phyloP scores from a whole-genome alignment of 35 echinoderm and acorn worm genomes.

The Ptychodera flava region DNA sequence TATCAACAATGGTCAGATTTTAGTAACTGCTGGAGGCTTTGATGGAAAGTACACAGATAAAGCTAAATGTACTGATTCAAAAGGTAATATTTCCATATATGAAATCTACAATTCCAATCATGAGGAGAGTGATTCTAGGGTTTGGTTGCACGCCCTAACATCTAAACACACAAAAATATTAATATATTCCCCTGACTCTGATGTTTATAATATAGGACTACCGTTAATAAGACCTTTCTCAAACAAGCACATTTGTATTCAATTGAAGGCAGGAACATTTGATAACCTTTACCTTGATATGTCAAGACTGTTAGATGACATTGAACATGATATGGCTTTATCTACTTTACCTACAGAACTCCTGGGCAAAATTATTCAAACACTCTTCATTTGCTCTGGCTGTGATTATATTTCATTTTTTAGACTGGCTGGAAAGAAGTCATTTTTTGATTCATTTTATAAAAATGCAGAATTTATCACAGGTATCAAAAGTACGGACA shows the following conservation, averaged over 20 bases:
- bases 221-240: not conserved
- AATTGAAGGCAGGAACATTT: not conserved
- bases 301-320: not conserved
- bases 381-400: slow-evolving; percentile 6
- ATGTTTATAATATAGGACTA: slow-evolving; percentile 16
- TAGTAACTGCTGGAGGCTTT: slow-evolving; percentile 30
- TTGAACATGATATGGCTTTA: slow-evolving; percentile 11
- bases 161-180: not conserved
- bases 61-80: not conserved
- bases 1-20: not conserved
- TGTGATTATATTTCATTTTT: slow-evolving; percentile 38
- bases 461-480: slow-evolving; percentile 31
- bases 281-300: slow-evolving; percentile 21
- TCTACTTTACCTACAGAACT: not conserved
- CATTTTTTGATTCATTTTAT: slow-evolving; percentile 14
- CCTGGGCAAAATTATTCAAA: slow-evolving; percentile 6
- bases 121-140: slow-evolving; percentile 19
- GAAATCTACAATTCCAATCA: slow-evolving; percentile 5
- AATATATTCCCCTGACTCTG: slow-evolving; percentile 25
- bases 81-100: not conserved
- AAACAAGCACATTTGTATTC: slow-evolving; percentile 18
- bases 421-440: not conserved
- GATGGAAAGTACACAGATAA: slow-evolving; percentile 26
- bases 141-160: slow-evolving; percentile 21
- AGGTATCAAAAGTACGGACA: not conserved